Base-by-base conservation (phyloP, 2,888 invertebrate genomes). In the Dione vanillae region DNA sequence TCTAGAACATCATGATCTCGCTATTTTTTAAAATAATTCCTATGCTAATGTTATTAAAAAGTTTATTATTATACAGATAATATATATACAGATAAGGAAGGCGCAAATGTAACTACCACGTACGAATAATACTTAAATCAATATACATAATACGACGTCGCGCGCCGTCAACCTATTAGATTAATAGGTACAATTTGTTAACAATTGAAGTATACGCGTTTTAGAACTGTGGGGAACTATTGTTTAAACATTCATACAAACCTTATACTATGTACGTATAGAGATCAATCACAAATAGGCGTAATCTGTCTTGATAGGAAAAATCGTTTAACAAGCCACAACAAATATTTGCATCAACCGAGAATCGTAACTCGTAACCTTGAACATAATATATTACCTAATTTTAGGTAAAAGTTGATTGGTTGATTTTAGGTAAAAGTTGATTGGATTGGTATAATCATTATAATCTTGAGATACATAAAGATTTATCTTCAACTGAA, bases 301-400 rank as follows among this genome's bases (percentile, higher is more conserved):
- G 12, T 12, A 20, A 27, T 51, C n/a, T 51, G 14, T 27, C 14
- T 45, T 27, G 51, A 51, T 14, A 12, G 27, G n/a, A n/a, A n/a
- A n/a, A n/a, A n/a, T 16, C 12, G 43, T 27, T 45, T 45, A 45
- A 27, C 14, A 14, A 2, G 9, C 35, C 9, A 52, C 8, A 10
- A 54, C 10, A 54, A 0, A 54, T 54, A 54, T 54, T 54, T 35
- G n/a, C 35, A 35, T 54, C 35, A 35, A 35, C n/a, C 20, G 35
- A 35, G 54, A 35, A 35, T 35, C 35, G 54, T n/a, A 54, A 54
- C n/a, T 54, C n/a, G 9, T n/a, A n/a, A 10, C 54, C 54, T 54
- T 54, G 54, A 35, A 37, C 35, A 11, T 49, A 49, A 27, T 3
- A 27, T 27, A 5, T 5, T 27, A 27, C 27, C 5, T 3, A 27